Percentiles rank a stretch among this genome's conserved stretches.
These are phyloP conservation scores for Lottia scabra DNA, from an alignment of 2,888 invertebrate species.

Conservation along the genomic window DNA sequence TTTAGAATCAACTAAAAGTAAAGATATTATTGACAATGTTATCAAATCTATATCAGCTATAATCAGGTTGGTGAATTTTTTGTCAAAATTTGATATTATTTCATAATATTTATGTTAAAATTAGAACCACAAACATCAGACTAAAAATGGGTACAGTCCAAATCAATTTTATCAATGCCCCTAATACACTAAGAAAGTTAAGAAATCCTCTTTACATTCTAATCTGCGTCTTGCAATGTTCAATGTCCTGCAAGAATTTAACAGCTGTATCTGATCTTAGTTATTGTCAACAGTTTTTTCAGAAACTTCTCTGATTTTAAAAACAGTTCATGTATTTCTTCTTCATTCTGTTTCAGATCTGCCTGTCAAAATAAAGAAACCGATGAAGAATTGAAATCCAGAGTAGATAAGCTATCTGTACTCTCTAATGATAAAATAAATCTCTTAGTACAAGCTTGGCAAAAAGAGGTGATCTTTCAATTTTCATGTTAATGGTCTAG, in stretches of 20 bases:
- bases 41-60: no score
- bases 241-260: no score
- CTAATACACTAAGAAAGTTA: no score
- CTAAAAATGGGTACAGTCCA: no score
- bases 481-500: no score
- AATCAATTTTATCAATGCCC: no score
- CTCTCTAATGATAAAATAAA: background rate
- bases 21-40: no score
- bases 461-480: background rate
- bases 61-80: background rate
- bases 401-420: background rate
- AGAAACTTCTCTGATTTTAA: background rate
- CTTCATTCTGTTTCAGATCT: background rate
- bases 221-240: no score
- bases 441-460: background rate
- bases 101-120: no score
- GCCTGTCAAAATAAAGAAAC: background rate
- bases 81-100: background rate
- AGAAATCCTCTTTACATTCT: no score
- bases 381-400: background rate
- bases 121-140: no score
- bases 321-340: background rate
- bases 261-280: background rate
- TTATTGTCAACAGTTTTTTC: background rate
- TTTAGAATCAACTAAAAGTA: no score